Evolutionary conservation across 2,797 vertebrate genomes (phyloP), one percentile per base, ranked within the genome.

Genomic region (Kryptopterus vitreolus): DNA sequence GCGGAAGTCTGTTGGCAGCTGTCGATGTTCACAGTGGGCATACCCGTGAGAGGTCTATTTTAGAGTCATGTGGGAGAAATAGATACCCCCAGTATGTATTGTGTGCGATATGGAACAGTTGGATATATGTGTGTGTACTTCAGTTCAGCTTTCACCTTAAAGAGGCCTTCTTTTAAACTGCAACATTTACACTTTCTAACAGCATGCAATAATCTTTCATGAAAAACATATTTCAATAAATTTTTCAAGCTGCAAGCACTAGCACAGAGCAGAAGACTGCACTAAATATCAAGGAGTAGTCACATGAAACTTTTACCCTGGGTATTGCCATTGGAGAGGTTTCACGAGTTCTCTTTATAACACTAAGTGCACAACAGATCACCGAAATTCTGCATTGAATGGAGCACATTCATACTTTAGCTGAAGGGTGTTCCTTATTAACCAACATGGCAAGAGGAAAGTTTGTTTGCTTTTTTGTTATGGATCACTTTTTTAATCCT

Each of bases 21-120:
- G 85, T 79, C 80, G 62, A 53, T 85, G n/a, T 79, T 82, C 76
- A 71, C 76, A 81, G 65, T 78, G 43, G 58, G 70, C 38, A 78
- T 78, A 75, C 69, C 66, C 70, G 76, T 74, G 65, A 71, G 66
- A 50, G 26, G 59, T 81, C 83, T 87, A 85, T 87, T 85, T 87
- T 86, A 78, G 66, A 82, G 79, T 68, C 83, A 81, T 76, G 74
- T 76, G 53, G 58, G 66, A 76, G 85, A 85, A 82, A 82, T 85
- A 75, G 84, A 86, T 82, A 83, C 80, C 71, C 76, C 80, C n/a
- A 62, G 46, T 62, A 46, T 68, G 7, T 68, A 8, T 79, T 71
- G 82, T 85, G 77, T 78, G 75, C 68, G 82, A 76, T 79, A 68
- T 81, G 78, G 68, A 77, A 73, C 78, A 78, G 65, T 78, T 82